Evolutionary conservation across 1,140 invertebrate species (phyloP).

Genomic region (Bombus affinis): DNA sequence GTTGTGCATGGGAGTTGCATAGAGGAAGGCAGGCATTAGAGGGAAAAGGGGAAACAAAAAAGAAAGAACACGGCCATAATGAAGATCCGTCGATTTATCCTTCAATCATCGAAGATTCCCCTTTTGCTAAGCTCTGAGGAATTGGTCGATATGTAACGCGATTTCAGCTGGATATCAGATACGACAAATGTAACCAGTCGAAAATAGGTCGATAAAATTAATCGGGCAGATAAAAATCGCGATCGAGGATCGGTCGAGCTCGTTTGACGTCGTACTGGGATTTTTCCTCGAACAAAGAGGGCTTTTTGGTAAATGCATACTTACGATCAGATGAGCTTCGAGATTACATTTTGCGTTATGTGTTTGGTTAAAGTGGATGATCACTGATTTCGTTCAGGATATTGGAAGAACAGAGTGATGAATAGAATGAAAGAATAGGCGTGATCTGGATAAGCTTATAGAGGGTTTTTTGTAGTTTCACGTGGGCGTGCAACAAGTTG

Average conservation of each 20-base stretch:
- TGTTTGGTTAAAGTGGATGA: background rate
- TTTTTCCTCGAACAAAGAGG: background rate
- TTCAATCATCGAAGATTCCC: background rate
- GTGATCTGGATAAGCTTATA: background rate
- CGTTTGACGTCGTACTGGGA: background rate
- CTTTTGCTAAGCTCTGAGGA: background rate
- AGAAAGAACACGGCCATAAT: background rate
- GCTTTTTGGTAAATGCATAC: too few species aligned
- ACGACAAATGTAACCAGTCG: background rate
- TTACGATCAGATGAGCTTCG: too few species aligned
- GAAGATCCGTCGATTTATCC: background rate
- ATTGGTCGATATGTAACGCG: background rate
- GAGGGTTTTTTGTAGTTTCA: background rate
- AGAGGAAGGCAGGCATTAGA: background rate
- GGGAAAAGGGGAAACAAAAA: too few species aligned
- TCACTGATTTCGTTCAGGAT: background rate
- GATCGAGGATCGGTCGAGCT: background rate
- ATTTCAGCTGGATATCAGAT: background rate
- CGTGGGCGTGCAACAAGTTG: constrained; percentile 25
- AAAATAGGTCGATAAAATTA: constrained; percentile 29
- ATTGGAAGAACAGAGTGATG: background rate
- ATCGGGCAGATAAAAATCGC: constrained; percentile 15
- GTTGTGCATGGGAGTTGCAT: background rate
- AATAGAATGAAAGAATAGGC: too few species aligned
- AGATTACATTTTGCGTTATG: too few species aligned